Percentiles rank a stretch among this genome's conserved stretches.
phyloP scores from a whole-genome alignment of 2,888 invertebrate species.

The Mesochorus sp. region DNA sequence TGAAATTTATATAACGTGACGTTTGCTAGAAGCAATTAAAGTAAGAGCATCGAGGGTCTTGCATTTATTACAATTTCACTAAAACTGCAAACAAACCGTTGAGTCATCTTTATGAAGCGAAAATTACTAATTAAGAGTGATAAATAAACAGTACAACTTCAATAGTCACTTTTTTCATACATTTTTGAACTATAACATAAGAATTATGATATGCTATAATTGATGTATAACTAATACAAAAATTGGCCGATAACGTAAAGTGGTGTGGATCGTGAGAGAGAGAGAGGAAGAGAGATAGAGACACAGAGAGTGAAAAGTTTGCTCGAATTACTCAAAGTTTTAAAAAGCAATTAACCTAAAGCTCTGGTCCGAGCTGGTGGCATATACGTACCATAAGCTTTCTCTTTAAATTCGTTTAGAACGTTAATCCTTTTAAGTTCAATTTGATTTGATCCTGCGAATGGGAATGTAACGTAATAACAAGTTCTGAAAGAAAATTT shows the following conservation, averaged over 20 bases:
- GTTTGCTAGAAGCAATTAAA: not conserved
- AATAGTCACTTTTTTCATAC: too few relatives aligned
- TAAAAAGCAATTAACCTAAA: constrained; percentile 32
- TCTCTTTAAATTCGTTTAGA: not conserved
- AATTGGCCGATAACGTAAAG: not conserved
- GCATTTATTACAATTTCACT: not conserved
- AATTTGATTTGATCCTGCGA: not conserved
- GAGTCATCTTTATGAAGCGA: not conserved
- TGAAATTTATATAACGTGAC: not conserved
- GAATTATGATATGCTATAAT: not conserved
- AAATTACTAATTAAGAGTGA: too few relatives aligned
- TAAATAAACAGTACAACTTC: too few relatives aligned
- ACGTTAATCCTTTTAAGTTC: constrained; percentile 7
- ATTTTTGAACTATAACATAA: too few relatives aligned
- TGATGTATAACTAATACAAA: not conserved
- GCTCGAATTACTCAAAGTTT: constrained; percentile 31
- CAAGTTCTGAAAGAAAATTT: not conserved
- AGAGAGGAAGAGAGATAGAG: not conserved
- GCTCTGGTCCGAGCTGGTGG: constrained; percentile 1
- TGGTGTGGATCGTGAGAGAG: not conserved
- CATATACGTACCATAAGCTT: not conserved
- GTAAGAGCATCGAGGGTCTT: not conserved
- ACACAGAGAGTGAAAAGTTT: constrained; percentile 2
- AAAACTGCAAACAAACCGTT: not conserved
- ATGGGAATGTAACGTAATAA: not conserved